Percentiles rank a stretch among this genome's conserved stretches.
phyloP scores from a whole-genome alignment of 2,888 invertebrate species.

The Eupithecia dodoneata region DNA sequence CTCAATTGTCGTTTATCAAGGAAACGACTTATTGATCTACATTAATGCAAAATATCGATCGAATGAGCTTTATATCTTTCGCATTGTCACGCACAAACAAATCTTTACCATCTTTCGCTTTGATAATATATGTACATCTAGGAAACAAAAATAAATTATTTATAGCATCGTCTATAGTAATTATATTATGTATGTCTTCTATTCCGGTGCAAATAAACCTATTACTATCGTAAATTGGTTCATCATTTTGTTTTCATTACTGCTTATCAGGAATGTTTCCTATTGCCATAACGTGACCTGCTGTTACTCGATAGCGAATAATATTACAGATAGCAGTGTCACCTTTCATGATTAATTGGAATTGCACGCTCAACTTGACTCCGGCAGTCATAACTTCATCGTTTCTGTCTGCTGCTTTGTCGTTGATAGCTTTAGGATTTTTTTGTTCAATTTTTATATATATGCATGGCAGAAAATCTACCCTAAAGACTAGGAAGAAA shows the following conservation, averaged over 20 bases:
- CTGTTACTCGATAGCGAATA: slow-evolving; percentile 23
- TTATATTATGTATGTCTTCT: not conserved
- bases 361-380: not conserved
- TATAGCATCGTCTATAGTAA: not conserved
- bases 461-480: not conserved
- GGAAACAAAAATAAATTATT: not conserved
- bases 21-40: not conserved
- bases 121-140: not conserved
- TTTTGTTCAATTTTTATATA: not conserved
- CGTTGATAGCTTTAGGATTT: not conserved
- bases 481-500: no score
- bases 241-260: slow-evolving; percentile 11
- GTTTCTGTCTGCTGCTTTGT: not conserved
- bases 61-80: not conserved
- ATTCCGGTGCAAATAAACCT: slow-evolving; percentile 7
- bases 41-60: not conserved
- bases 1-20: not conserved
- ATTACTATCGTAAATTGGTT: not conserved
- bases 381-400: not conserved
- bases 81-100: not conserved
- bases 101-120: not conserved
- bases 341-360: not conserved
- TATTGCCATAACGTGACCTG: slow-evolving; percentile 39
- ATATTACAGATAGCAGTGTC: slow-evolving; percentile 1
- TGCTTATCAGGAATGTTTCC: slow-evolving; percentile 39